These are phyloP conservation scores for Erythrolamprus reginae DNA, from an alignment of 2,113 vertebrate genomes.

Conservation along the genomic window DNA sequence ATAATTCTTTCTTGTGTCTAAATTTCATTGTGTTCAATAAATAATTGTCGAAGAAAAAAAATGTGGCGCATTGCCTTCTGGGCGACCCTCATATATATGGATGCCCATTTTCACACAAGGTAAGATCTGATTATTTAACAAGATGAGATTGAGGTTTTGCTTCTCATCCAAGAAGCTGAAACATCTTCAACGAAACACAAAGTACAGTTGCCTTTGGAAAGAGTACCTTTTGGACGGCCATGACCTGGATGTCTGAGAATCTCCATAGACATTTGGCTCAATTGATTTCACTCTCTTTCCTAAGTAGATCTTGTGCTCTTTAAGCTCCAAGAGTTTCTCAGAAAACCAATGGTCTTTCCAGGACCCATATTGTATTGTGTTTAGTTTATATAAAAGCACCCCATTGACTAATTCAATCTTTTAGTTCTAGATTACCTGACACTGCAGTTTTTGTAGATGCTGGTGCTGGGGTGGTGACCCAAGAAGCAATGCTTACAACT, in stretches of 20 bases:
- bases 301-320: not conserved
- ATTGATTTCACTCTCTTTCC: not conserved
- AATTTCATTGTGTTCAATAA: too few relatives aligned
- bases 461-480: slow-evolving; percentile 68
- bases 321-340: not conserved
- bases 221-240: too few relatives aligned
- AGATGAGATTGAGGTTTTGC: not conserved
- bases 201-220: too few relatives aligned
- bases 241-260: too few relatives aligned
- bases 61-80: too few relatives aligned
- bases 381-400: not conserved
- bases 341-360: not conserved
- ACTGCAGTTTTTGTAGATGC: slow-evolving; percentile 80
- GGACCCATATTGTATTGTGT: not conserved
- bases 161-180: not conserved
- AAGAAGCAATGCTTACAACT: slow-evolving; percentile 72
- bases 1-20: too few relatives aligned
- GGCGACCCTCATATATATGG: too few relatives aligned
- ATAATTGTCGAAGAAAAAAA: too few relatives aligned
- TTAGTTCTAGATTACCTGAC: slow-evolving; percentile 72
- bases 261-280: not conserved
- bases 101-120: too few relatives aligned
- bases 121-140: too few relatives aligned
- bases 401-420: not conserved
- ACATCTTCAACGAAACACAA: too few relatives aligned